Evolutionary conservation across 1,140 invertebrate species (phyloP).

Genomic region (Zaprionus gabonicus): DNA sequence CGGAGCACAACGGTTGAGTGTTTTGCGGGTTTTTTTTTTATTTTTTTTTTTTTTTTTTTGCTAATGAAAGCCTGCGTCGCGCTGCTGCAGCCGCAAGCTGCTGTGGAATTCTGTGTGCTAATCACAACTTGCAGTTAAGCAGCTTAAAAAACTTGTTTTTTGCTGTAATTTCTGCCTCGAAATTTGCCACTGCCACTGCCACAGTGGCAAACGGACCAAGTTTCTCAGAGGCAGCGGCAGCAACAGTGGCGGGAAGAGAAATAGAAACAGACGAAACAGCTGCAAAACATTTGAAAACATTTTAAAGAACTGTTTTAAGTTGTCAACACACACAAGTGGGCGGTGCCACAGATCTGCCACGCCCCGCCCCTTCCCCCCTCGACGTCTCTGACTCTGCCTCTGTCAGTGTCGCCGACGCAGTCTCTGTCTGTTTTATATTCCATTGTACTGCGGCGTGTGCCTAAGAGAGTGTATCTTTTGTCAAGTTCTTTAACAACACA

Average conservation of each 20-base stretch:
- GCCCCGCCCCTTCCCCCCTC: too few relatives aligned
- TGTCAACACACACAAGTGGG: constrained; percentile 39
- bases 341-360: not conserved
- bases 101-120: constrained; percentile 63
- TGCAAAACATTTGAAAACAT: constrained; percentile 38
- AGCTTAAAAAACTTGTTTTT: constrained; percentile 75
- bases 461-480: constrained; percentile 47
- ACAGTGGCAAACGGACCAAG: constrained; percentile 23
- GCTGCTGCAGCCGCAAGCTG: constrained; percentile 57
- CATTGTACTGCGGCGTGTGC: constrained; percentile 12
- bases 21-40: constrained; percentile 58
- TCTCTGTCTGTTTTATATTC: constrained; percentile 15
- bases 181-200: constrained; percentile 9
- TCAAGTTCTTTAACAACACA: constrained; percentile 71
- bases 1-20: constrained; percentile 11
- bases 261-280: constrained; percentile 21
- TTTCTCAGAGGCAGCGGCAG: constrained; percentile 1
- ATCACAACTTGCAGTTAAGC: constrained; percentile 80
- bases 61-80: constrained; percentile 58
- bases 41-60: constrained; percentile 68
- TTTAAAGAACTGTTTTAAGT: constrained; percentile 38
- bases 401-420: not conserved
- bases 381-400: not conserved
- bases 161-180: constrained; percentile 60
- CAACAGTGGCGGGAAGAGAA: not conserved